Evolutionary conservation across 2,113 vertebrate genomes (phyloP), one percentile per base, ranked within the genome.

Genomic region (Eudyptes chrysolophus): DNA sequence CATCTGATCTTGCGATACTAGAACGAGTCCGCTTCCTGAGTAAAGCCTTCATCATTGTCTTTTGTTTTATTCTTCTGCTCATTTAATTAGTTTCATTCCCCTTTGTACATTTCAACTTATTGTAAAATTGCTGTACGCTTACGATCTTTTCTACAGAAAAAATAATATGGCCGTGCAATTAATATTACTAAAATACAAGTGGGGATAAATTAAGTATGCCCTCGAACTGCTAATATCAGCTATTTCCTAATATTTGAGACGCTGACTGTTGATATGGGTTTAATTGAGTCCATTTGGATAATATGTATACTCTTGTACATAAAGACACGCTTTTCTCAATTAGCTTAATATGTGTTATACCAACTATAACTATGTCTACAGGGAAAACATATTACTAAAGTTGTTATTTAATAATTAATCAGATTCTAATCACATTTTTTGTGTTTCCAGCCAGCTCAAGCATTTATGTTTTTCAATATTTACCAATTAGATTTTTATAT

Each of bases 401-500:
- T 34, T 89, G 27, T 62, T 96, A 71, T 62, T 94, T 80, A 92
- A 93, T 90, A 86, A 92, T 93, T 89, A 88, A 92, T 88, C 44
- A 83, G 52, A 71, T 83, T 72, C 46, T 90, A 85, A 94, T 83
- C 11, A 36, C 22, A 34, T 22, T 66, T 61, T 95, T 87, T 66
- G 25, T 85, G 22, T 68, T 95, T 83, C 54, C 54, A 88, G 85
- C 7, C 52, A 75, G 27, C 44, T 94, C 34, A 72, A 81, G 49
- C 40, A 49, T 61, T 90, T 57, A 40, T 48, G 8, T 29, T 76
- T 81, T 84, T 87, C 66, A 92, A 36, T 87, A 91, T 87, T 91
- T 96, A 84, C 69, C 42, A 79, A 13, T 68, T 49, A 44, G 3
- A 48, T 71, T 82, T 94, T 36, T 44, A 54, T 21, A 18, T 5